Evolutionary conservation across 2,113 vertebrate species (phyloP).

Genomic region (Mystacornis crossleyi): DNA sequence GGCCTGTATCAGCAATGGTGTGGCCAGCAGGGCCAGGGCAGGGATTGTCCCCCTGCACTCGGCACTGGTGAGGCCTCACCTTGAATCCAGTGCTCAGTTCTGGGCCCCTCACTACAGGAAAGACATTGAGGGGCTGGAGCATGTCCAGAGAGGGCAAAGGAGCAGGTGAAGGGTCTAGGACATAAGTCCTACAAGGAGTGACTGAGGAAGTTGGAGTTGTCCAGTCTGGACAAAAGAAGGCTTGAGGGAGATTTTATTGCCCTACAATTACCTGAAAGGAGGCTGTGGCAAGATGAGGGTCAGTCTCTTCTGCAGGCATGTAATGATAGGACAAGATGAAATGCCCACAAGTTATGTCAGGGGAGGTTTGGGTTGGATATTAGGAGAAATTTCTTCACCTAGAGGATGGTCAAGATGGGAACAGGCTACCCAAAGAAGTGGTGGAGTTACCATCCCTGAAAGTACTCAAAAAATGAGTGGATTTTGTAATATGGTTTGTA

Average conservation of each 20-base stretch:
- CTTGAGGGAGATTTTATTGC: not conserved
- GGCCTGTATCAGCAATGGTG: not conserved
- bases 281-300: not conserved
- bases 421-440: not conserved
- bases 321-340: not conserved
- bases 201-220: not conserved
- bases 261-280: not conserved
- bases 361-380: not conserved
- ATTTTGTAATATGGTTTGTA: not conserved
- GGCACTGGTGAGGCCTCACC: rapidly evolving
- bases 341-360: not conserved
- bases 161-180: not conserved
- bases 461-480: not conserved
- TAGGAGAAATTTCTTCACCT: not conserved
- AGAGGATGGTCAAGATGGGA: not conserved
- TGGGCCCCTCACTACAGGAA: not conserved
- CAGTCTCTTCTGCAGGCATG: not conserved
- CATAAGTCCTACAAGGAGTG: not conserved
- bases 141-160: rapidly evolving
- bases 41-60: not conserved
- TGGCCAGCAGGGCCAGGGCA: not conserved
- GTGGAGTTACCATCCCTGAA: not conserved
- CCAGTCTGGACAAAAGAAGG: not conserved
- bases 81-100: not conserved
- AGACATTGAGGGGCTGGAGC: rapidly evolving